Evolutionary conservation across 2,113 vertebrate species (phyloP), one percentile per base, ranked within the genome.

Genomic region (Periophthalmus modestus): DNA sequence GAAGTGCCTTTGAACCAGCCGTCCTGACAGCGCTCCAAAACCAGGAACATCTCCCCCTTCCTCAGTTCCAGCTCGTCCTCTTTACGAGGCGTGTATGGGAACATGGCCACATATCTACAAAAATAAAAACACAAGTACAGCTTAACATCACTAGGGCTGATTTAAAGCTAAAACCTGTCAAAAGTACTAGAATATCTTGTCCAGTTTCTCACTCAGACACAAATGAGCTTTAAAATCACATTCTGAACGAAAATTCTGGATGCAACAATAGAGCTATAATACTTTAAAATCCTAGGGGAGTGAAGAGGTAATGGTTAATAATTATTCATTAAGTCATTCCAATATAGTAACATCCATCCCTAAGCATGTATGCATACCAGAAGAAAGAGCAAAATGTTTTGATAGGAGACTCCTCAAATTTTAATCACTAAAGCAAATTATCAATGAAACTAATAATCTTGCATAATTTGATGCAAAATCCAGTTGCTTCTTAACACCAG

Each of bases 1-100:
- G 97, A 99, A 1, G 96, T 98, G 82, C 98, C 98, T 89, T 99
- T 99, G 93, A 98, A 98, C 98, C 98, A 99, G 86, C 98, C 98
- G 23, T 99, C 98, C 78, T 99, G 97, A 87, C 98, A 99, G 80
- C 97, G 96, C 58, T 99, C 98, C 87, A 98, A 95, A 39, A 99
- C 98, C 6, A 99, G 90, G 83, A 98, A 98, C 97, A 99, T 98
- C 91, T 99, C 96, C 3, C 97, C 98, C 85, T 98, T 99, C 62
- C 96, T 93, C 75, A 99, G 92, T 70, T 99, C 98, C 85, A 99
- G 93, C 73, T 99, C 97, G 33, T 99, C 97, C 16, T 98, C 98
- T 76, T 99, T 99, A 13, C 96, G 95, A 39, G 98, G 98, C 43
- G 92, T 88, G 69, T 99, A 99, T 0, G 97, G 97, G 82, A 98